A percentile compares a stretch with the other conserved stretches of the same genome.
phyloP scores from a whole-genome alignment of 1,140 invertebrate species.

The Eumeta japonica region DNA sequence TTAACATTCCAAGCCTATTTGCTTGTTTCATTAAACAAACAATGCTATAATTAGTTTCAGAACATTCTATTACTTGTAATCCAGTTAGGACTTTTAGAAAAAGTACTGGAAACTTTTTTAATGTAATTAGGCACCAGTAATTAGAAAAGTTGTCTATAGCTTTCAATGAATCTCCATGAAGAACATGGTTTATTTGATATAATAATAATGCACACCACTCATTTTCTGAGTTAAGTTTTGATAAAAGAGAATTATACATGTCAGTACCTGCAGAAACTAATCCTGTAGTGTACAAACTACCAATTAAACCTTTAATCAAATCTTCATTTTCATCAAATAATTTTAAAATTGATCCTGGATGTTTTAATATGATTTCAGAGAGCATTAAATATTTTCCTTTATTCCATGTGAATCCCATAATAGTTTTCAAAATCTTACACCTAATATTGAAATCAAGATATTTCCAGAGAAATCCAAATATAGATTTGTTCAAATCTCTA shows the following conservation, averaged over 20 bases:
- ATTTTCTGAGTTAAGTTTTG: conserved; percentile 25
- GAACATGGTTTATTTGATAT: conserved; percentile 18
- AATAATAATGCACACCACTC: conserved; percentile 38
- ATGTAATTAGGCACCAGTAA: conserved; percentile 44
- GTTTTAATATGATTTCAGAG: conserved; percentile 35
- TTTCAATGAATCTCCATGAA: conserved; percentile 20
- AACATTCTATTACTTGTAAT: conserved; percentile 18
- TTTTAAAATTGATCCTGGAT: conserved; percentile 16
- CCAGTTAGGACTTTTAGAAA: conserved; percentile 21
- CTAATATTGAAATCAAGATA: conserved; percentile 19
- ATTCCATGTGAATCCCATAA: conserved; percentile 48
- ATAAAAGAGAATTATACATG: conserved; percentile 46
- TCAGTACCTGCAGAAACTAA: conserved; percentile 49
- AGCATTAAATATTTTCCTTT: conserved; percentile 53
- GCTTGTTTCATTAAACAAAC: conserved; percentile 38
- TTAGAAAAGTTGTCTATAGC: conserved; percentile 43
- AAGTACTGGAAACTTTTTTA: conserved; percentile 43
- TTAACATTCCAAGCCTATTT: conserved; percentile 32
- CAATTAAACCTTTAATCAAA: conserved; percentile 35
- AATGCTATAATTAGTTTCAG: conserved; percentile 15
- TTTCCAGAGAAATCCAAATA: conserved; percentile 34
- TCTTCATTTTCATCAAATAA: conserved; percentile 14
- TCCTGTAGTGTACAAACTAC: conserved; percentile 41
- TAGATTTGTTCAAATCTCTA: conserved; percentile 38
- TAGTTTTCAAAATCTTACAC: conserved; percentile 25